A percentile compares a stretch with the other conserved stretches of the same genome.
Conservation (phyloP, 2,888 invertebrate genomes). For the Bugulina stolonifera region DNA sequence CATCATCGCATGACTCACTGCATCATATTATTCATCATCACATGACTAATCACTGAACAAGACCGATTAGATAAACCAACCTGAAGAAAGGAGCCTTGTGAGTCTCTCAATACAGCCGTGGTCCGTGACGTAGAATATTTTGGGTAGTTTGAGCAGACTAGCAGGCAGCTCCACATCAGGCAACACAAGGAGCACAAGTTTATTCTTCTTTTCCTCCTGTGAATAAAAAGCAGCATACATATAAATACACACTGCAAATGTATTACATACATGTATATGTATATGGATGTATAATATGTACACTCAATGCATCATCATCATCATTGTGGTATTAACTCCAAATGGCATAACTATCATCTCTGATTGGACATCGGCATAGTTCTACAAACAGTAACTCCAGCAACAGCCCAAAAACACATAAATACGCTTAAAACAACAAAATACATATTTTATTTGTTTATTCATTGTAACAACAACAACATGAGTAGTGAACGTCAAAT, state of each 20-base stretch:
- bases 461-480: no score
- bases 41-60: not conserved
- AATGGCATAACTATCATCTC: no score
- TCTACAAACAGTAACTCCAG: no score
- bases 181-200: not conserved
- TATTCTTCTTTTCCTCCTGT: conserved; percentile 16
- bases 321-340: no score
- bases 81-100: conserved; percentile 16
- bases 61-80: not conserved
- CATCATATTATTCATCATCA: not conserved
- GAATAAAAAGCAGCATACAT: not conserved
- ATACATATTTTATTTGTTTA: no score
- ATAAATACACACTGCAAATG: not conserved
- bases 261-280: not conserved
- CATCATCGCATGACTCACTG: not conserved
- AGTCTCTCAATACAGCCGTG: not conserved
- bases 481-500: no score
- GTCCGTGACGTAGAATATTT: conserved; percentile 3
- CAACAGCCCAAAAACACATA: no score
- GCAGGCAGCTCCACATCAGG: conserved; percentile 19
- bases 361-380: no score
- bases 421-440: no score
- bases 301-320: no score
- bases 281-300: no score
- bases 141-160: not conserved